Evolutionary conservation across 2,888 invertebrate genomes (phyloP).

Genomic region (Gari tellinella): DNA sequence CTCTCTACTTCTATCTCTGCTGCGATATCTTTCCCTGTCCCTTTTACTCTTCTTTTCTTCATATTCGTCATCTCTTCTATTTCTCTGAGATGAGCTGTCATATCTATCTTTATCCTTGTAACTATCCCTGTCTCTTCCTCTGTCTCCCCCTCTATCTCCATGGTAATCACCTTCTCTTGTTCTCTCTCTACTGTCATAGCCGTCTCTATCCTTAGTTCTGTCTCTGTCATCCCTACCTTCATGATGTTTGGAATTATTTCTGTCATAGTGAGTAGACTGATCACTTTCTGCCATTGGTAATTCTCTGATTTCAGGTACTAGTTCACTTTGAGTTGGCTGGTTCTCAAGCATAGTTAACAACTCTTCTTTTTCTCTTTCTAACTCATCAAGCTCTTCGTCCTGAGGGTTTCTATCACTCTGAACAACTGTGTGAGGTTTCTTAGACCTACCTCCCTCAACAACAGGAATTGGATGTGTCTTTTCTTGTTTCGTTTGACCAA

Average conservation of each 20-base stretch:
- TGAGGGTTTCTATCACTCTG: background rate
- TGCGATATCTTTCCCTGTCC: slow-evolving; percentile 33
- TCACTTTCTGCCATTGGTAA: too few relatives aligned
- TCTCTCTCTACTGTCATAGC: slow-evolving; percentile 10
- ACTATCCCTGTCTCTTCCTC: slow-evolving; percentile 2
- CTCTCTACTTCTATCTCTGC: slow-evolving; percentile 30
- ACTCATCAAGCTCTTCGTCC: slow-evolving; percentile 29
- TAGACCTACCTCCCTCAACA: slow-evolving; percentile 2
- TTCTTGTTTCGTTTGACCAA: slow-evolving; percentile 23
- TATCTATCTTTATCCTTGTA: slow-evolving; percentile 30
- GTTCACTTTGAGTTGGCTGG: background rate
- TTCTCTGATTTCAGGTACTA: background rate
- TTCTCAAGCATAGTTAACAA: slow-evolving; percentile 12
- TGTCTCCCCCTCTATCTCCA: background rate
- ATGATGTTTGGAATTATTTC: too few relatives aligned
- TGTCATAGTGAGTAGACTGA: too few relatives aligned
- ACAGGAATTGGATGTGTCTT: slow-evolving; percentile 1
- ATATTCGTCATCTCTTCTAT: slow-evolving; percentile 23
- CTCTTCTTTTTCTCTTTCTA: slow-evolving; percentile 34
- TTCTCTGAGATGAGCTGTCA: slow-evolving; percentile 17
- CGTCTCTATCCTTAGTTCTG: slow-evolving; percentile 29
- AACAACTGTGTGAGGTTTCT: background rate
- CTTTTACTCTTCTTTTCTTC: slow-evolving; percentile 38
- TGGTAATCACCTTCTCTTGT: slow-evolving; percentile 35
- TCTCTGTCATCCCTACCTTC: slow-evolving; percentile 8